These are phyloP conservation scores for Plusia festucae DNA, from an alignment of 2,888 invertebrate genomes.

Conservation along the genomic window DNA sequence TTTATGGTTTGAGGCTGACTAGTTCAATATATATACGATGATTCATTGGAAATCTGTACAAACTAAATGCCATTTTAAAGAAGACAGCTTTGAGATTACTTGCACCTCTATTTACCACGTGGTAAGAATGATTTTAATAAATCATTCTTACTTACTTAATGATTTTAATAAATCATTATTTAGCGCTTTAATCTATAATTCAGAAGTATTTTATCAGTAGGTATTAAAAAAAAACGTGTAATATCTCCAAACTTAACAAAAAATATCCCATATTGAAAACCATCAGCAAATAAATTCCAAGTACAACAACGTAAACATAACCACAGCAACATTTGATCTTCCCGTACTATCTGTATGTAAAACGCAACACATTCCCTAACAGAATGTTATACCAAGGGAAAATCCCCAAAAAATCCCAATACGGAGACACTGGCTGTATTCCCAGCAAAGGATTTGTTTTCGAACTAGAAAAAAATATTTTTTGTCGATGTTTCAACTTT, in stretches of 20 bases:
- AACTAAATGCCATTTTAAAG: no score
- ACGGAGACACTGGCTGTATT: conserved; percentile 44
- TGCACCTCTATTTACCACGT: no score
- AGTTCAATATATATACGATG: no score
- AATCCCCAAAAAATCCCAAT: conserved; percentile 61
- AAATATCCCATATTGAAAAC: conserved; percentile 5
- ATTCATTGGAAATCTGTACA: no score
- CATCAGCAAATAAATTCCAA: not conserved
- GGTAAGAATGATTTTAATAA: no score
- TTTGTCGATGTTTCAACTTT: conserved; percentile 61
- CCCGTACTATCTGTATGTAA: conserved; percentile 48
- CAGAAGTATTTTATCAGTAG: no score
- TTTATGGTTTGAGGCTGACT: not conserved
- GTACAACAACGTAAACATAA: conserved; percentile 10
- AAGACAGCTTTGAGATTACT: no score
- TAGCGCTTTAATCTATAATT: no score
- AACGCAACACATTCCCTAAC: conserved; percentile 37
- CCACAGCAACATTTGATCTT: conserved; percentile 33
- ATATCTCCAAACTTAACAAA: no score
- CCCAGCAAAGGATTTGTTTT: conserved; percentile 56
- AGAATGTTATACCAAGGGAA: conserved; percentile 57
- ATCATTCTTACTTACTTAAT: no score
- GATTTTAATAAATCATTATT: no score
- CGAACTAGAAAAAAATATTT: conserved; percentile 52
- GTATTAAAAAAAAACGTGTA: no score